phyloP scores from a whole-genome alignment of 2,888 invertebrate genomes.

The Drosophila cognata region DNA sequence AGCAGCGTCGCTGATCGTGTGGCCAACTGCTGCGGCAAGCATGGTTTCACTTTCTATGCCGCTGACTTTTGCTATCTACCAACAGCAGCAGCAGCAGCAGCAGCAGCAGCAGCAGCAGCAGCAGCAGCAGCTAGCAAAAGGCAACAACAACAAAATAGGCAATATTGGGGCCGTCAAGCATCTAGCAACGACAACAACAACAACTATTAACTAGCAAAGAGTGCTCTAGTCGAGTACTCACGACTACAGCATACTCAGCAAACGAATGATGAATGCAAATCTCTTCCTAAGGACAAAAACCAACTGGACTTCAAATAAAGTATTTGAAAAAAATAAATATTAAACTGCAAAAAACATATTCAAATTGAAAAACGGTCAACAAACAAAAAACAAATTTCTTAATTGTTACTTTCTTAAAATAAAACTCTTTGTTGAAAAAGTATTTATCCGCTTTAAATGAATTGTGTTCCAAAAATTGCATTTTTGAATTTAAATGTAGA shows the following conservation, averaged over 20 bases:
- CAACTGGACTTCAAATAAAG: neutral
- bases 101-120: conserved; percentile 32
- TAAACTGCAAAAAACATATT: no score
- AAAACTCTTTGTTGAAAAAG: neutral
- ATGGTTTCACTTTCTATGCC: conserved; percentile 78
- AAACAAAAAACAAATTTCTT: no score
- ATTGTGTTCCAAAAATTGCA: neutral
- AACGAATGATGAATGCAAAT: neutral
- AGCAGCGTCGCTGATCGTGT: conserved; percentile 53
- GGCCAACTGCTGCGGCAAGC: conserved; percentile 68
- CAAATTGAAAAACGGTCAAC: no score
- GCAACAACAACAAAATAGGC: conserved; percentile 21
- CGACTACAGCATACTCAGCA: conserved; percentile 11
- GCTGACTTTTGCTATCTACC: conserved; percentile 75
- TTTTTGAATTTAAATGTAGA: neutral
- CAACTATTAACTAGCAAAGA: conserved; percentile 25
- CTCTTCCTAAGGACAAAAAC: accelerated
- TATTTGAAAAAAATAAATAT: no score
- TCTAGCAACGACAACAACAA: conserved; percentile 14
- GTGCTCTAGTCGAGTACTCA: conserved; percentile 16
- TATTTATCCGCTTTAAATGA: neutral
- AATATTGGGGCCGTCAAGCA: conserved; percentile 23
- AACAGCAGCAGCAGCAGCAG: conserved; percentile 40
- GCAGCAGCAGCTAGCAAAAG: conserved; percentile 37
- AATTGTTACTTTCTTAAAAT: neutral